Percentiles rank a stretch among this genome's conserved stretches.
Evolutionary conservation across 2,797 vertebrate species (phyloP).

Genomic region (Parauchenoglanis punctatus): DNA sequence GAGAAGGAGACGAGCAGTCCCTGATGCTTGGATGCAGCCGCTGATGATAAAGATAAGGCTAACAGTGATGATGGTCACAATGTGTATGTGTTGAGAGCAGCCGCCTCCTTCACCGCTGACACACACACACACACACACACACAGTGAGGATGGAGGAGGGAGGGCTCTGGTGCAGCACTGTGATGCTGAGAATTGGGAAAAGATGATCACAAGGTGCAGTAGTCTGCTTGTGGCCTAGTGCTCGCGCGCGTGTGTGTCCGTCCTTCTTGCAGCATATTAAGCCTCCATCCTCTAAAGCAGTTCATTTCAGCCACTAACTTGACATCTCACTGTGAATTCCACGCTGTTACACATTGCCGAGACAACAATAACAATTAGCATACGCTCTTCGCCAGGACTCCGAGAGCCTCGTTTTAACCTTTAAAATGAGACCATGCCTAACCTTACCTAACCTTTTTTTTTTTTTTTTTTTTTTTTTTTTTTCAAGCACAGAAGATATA

Average conservation of each 20-base stretch:
- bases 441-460: not conserved
- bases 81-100: not conserved
- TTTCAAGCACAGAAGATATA: too few species aligned
- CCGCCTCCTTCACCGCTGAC: not conserved
- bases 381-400: not conserved
- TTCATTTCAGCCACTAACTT: not conserved
- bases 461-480: too few species aligned
- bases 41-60: not conserved
- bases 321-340: not conserved
- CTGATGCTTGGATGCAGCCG: not conserved
- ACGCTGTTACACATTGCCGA: not conserved
- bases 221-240: constrained; percentile 58
- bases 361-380: constrained; percentile 33
- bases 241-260: not conserved
- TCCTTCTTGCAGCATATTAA: not conserved
- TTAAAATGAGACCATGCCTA: not conserved
- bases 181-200: constrained; percentile 48
- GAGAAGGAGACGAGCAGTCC: not conserved
- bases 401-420: not conserved
- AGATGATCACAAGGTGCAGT: constrained; percentile 67
- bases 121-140: not conserved
- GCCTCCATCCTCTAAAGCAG: not conserved
- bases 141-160: constrained; percentile 17
- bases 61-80: not conserved
- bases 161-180: constrained; percentile 56